Evolutionary conservation across 2,888 invertebrate genomes (phyloP).

Genomic region (Isoperla grammatica): DNA sequence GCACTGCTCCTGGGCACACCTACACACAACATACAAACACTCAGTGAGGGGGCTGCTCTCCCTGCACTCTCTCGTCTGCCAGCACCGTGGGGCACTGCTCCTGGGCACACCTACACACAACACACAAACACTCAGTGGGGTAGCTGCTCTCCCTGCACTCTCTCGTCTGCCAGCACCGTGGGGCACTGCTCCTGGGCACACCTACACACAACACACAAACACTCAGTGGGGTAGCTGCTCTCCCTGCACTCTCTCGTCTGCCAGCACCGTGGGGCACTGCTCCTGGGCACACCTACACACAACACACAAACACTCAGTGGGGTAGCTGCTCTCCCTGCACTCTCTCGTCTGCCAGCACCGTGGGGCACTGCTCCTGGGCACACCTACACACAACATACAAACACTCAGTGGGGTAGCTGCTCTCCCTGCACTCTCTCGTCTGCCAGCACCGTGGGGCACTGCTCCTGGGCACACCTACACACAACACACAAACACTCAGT

Average conservation of each 20-base stretch:
- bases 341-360: slow-evolving; percentile 62
- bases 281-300: slow-evolving; percentile 54
- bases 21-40: slow-evolving; percentile 1
- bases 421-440: slow-evolving; percentile 63
- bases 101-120: slow-evolving; percentile 49
- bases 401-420: too few relatives aligned
- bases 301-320: too few relatives aligned
- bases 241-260: slow-evolving; percentile 59
- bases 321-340: slow-evolving; percentile 61
- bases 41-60: too few relatives aligned
- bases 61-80: slow-evolving; percentile 59
- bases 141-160: slow-evolving; percentile 60
- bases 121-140: too few relatives aligned
- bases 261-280: slow-evolving; percentile 68
- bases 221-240: too few relatives aligned
- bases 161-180: slow-evolving; percentile 62
- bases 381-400: slow-evolving; percentile 40
- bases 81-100: slow-evolving; percentile 71
- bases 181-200: slow-evolving; percentile 71
- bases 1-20: slow-evolving; percentile 66
- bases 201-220: neutral
- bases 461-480: slow-evolving; percentile 56
- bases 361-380: slow-evolving; percentile 69
- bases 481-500: too few relatives aligned
- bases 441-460: slow-evolving; percentile 67